Evolutionary conservation across 2,113 vertebrate genomes (phyloP).

Genomic region (Pseudolaguvia tuberculata): DNA sequence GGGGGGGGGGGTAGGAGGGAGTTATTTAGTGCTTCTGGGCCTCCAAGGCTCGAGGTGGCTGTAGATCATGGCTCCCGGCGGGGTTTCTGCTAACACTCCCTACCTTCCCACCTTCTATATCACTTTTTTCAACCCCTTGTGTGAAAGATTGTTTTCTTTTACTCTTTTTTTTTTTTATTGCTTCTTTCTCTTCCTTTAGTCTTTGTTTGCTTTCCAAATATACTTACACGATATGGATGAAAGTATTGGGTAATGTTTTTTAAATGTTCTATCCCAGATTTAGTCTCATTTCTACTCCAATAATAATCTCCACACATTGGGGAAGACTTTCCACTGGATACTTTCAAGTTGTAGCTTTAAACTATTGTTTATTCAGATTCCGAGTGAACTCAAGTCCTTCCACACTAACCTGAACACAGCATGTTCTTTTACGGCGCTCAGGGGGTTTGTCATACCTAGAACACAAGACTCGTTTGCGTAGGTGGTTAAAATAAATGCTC

Average conservation of each 20-base stretch:
- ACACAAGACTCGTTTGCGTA: neutral
- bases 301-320: too few relatives aligned
- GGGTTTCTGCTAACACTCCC: constrained; percentile 45
- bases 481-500: too few relatives aligned
- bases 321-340: too few relatives aligned
- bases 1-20: too few relatives aligned
- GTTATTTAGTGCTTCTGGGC: constrained; percentile 40
- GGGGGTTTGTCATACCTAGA: too few relatives aligned
- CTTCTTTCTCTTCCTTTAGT: constrained; percentile 10
- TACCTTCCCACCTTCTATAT: constrained; percentile 50
- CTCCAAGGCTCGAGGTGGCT: constrained; percentile 13
- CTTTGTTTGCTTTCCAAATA: neutral
- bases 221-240: neutral
- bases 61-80: constrained; percentile 33
- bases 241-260: neutral
- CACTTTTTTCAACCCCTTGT: constrained; percentile 27
- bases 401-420: too few relatives aligned
- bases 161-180: neutral
- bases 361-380: too few relatives aligned
- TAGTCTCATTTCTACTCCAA: too few relatives aligned
- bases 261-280: too few relatives aligned
- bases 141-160: constrained; percentile 36
- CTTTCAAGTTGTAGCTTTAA: too few relatives aligned
- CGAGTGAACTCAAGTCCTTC: too few relatives aligned
- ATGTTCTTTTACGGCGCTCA: too few relatives aligned